Conservation (phyloP, 2,888 invertebrate genomes). For the Baronia brevicornis region DNA sequence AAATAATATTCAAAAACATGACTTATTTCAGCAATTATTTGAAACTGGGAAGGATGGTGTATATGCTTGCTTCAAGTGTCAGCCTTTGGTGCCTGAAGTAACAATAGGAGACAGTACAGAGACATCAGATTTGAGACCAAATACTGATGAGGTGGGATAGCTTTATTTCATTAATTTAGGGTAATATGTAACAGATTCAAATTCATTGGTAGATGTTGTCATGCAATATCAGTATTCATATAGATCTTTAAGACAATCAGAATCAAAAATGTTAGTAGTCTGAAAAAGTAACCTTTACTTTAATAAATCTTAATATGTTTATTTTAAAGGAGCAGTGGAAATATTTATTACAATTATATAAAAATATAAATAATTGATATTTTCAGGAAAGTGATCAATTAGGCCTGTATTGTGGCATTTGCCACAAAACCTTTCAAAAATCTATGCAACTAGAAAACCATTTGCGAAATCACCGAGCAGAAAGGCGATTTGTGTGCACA, state of each 20-base stretch:
- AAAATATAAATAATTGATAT: too few relatives aligned
- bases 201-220: too few relatives aligned
- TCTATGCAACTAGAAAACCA: slow-evolving; percentile 66
- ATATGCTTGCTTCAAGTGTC: slow-evolving; percentile 67
- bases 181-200: not conserved
- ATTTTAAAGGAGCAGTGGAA: not conserved
- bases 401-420: slow-evolving; percentile 55
- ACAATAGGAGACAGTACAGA: slow-evolving; percentile 47
- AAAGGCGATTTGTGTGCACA: slow-evolving; percentile 67
- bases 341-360: too few relatives aligned
- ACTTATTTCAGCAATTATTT: slow-evolving; percentile 57
- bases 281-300: not conserved
- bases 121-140: slow-evolving; percentile 27
- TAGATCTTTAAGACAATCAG: too few relatives aligned
- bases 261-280: not conserved
- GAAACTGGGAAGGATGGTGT: slow-evolving; percentile 62
- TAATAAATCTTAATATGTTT: not conserved
- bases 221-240: too few relatives aligned
- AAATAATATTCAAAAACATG: slow-evolving; percentile 4
- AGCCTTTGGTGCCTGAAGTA: slow-evolving; percentile 66
- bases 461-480: slow-evolving; percentile 67
- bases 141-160: slow-evolving; percentile 41
- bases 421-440: slow-evolving; percentile 68
- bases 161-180: too few relatives aligned
- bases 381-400: slow-evolving; percentile 45